Evolutionary conservation across 2,113 vertebrate genomes (phyloP), one percentile per base, ranked within the genome.

Genomic region (Oplegnathus fasciatus): DNA sequence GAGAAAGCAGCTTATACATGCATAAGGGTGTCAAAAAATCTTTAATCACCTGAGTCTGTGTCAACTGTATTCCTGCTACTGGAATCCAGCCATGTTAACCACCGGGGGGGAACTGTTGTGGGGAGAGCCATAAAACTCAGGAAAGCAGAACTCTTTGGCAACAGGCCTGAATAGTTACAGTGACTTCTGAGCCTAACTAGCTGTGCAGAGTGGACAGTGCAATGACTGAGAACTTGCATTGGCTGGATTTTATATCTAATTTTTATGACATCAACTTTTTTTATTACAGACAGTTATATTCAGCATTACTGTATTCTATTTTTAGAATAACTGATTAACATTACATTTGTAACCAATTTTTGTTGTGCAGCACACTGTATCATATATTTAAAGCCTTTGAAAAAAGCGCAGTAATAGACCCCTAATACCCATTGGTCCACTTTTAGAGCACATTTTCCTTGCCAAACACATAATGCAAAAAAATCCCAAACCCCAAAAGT

Each of bases 1-100:
- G 89, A 93, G 88, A 92, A 94, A 93, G 89, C 80, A 24, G 88
- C 89, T 94, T 95, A 94, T 73, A 78, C 84, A 88, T 92, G 67
- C 80, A 87, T 70, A 78, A 87, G 86, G 71, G 66, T 73, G 86
- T 92, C 82, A 88, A 93, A 89, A 89, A 83, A 86, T 86, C 83
- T 88, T 44, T 82, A 89, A 89, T 85, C 87, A 82, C 86, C 85
- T 86, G 74, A 62, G 83, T 85, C 65, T 79, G 85, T 87, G 71
- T 86, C 67, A 68, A 78, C 70, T 14, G 78, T 76, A 70, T 76
- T 83, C 34, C 48, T 48, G 71, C 68, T 58, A 62, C 48, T 82
- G 70, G 61, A 73, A 50, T 61, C 22, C 44, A 70, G 58, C 48
- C 55, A 60, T 32, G 24, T 64, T 32, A 57, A 54, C 48, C 84